A percentile compares a stretch with the other conserved stretches of the same genome.
Conservation (phyloP, 2,113 vertebrate genomes). For the Thalassarche chlororhynchos region DNA sequence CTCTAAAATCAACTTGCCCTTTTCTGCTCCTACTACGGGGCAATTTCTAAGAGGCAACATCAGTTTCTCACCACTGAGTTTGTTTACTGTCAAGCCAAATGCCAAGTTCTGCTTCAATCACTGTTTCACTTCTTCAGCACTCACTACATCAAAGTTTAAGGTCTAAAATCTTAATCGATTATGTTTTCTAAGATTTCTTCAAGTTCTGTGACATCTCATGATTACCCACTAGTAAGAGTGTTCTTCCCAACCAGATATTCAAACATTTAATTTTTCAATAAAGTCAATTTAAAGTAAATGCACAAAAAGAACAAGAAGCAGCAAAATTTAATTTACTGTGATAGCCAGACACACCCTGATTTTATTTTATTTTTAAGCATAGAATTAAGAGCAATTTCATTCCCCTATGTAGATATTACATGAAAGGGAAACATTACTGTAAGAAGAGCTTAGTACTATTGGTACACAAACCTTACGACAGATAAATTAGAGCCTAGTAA, state of each 20-base stretch:
- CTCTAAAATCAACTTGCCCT: not conserved
- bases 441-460: constrained; percentile 14
- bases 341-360: constrained; percentile 12
- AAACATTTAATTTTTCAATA: constrained; percentile 45
- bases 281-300: constrained; percentile 49
- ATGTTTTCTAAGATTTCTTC: constrained; percentile 43
- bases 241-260: constrained; percentile 28
- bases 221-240: not conserved
- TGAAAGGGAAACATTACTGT: constrained; percentile 3
- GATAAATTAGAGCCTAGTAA: constrained; percentile 67
- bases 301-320: constrained; percentile 22
- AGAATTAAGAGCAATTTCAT: constrained; percentile 42
- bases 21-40: not conserved
- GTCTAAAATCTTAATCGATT: not conserved
- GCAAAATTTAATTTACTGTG: constrained; percentile 20
- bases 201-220: constrained; percentile 26
- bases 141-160: not conserved
- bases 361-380: constrained; percentile 28
- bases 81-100: not conserved
- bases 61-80: not conserved
- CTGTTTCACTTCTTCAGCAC: not conserved
- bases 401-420: not conserved
- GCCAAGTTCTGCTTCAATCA: not conserved
- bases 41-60: not conserved
- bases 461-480: constrained; percentile 55